Percentiles rank a stretch among this genome's conserved stretches.
These are phyloP conservation scores for Drosophila kambysellisi DNA, from an alignment of 2,888 invertebrate species.

Conservation along the genomic window DNA sequence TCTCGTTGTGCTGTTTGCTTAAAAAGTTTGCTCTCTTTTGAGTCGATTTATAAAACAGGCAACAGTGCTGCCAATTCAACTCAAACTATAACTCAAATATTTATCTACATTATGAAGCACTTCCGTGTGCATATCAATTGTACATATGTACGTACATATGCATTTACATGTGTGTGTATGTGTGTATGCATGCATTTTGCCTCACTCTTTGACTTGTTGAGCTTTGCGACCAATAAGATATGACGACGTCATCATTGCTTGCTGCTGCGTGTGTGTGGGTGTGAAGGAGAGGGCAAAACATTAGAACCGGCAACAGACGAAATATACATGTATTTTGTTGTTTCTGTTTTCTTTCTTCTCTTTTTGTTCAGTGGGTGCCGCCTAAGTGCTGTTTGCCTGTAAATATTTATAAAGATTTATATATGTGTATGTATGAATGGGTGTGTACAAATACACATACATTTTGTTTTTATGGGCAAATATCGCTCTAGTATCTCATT, in stretches of 20 bases:
- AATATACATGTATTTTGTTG: conserved; percentile 52
- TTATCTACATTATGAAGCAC: conserved; percentile 47
- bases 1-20: conserved; percentile 27
- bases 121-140: conserved; percentile 53
- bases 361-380: conserved; percentile 68
- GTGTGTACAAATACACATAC: conserved; percentile 15
- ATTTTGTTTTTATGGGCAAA: conserved; percentile 75
- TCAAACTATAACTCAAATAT: conserved; percentile 51
- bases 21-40: conserved; percentile 41
- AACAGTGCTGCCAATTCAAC: conserved; percentile 50
- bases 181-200: conserved; percentile 25
- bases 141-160: neutral
- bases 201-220: conserved; percentile 57
- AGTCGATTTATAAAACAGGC: conserved; percentile 20
- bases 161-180: neutral
- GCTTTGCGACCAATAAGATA: conserved; percentile 43
- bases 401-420: conserved; percentile 65
- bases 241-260: conserved; percentile 52
- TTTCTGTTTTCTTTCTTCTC: conserved; percentile 35
- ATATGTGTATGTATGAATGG: conserved; percentile 1
- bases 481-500: conserved; percentile 76
- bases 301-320: conserved; percentile 73
- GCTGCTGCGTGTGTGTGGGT: conserved; percentile 25
- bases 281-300: conserved; percentile 45
- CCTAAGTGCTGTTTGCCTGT: conserved; percentile 69